phyloP scores from a whole-genome alignment of 2,113 vertebrate genomes.

The human (Homo sapiens) region DNA sequence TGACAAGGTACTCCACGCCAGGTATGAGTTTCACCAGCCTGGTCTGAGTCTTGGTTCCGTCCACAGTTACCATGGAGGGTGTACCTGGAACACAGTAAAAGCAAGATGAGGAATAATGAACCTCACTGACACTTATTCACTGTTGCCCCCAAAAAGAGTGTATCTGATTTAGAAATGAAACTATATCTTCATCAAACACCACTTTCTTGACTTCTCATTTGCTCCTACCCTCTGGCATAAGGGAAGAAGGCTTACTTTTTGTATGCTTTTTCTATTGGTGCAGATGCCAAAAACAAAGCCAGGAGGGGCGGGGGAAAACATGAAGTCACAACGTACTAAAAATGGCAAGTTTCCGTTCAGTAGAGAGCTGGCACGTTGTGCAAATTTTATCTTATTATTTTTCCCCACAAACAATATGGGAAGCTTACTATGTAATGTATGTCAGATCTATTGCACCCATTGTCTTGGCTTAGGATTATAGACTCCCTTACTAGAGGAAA shows the following conservation, averaged over 20 bases:
- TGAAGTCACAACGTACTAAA: conserved; percentile 71
- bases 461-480: background rate
- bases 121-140: fast-evolving
- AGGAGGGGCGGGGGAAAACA: conserved; percentile 17
- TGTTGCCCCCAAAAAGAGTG: background rate
- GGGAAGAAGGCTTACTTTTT: conserved; percentile 52
- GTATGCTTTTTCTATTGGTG: conserved; percentile 56
- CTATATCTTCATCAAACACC: background rate
- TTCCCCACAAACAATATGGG: background rate
- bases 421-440: background rate
- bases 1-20: conserved; percentile 91
- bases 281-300: conserved; percentile 59
- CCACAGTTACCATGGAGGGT: conserved; percentile 87
- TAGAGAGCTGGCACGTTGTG: conserved; percentile 13
- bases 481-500: background rate
- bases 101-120: background rate
- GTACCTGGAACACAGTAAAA: conserved; percentile 82
- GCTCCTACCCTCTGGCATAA: conserved; percentile 49
- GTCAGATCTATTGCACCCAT: background rate
- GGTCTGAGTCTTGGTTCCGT: conserved; percentile 87
- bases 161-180: background rate
- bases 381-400: conserved; percentile 44
- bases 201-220: conserved; percentile 51
- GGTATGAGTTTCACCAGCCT: conserved; percentile 90
- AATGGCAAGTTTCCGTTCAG: conserved; percentile 61